Evolutionary conservation across 2,888 invertebrate species (phyloP).

Genomic region (Podabrus alpinus): DNA sequence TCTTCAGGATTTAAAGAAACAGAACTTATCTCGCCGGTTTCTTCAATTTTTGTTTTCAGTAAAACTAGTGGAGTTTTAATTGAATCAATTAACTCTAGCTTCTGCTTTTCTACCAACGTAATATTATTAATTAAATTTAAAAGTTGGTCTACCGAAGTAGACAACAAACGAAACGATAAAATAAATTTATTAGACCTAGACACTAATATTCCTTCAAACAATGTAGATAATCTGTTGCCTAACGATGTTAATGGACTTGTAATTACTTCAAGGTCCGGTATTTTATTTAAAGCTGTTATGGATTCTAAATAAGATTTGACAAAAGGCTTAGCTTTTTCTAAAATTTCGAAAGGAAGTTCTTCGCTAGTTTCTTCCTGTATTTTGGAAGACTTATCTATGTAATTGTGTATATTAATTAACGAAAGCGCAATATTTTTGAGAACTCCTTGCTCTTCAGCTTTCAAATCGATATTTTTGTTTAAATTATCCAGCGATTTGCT

Average conservation of each 20-base stretch:
- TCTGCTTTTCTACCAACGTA: not conserved
- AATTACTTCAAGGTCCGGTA: not conserved
- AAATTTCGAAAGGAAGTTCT: constrained; percentile 16
- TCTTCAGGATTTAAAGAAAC: constrained; percentile 8
- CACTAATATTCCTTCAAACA: constrained; percentile 10
- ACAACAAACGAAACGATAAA: not conserved
- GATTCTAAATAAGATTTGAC: constrained; percentile 11
- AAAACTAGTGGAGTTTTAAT: not conserved
- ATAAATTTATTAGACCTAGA: not conserved
- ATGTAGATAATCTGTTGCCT: constrained; percentile 7
- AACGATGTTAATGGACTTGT: constrained; percentile 2
- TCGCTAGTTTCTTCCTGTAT: constrained; percentile 25
- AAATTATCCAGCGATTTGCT: not conserved
- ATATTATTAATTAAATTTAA: not conserved
- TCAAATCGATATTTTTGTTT: constrained; percentile 2
- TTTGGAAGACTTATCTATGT: constrained; percentile 21
- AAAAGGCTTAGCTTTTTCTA: constrained; percentile 18
- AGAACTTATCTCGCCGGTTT: not conserved
- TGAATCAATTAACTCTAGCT: constrained; percentile 1
- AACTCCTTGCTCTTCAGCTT: constrained; percentile 8
- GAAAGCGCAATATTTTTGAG: constrained; percentile 9
- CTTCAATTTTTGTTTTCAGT: constrained; percentile 2
- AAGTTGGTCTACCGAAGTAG: not conserved
- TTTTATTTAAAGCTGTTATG: constrained; percentile 3
- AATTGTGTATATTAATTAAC: constrained; percentile 10